These are phyloP conservation scores for Noctua comes DNA, from an alignment of 2,888 invertebrate genomes.

Conservation along the genomic window DNA sequence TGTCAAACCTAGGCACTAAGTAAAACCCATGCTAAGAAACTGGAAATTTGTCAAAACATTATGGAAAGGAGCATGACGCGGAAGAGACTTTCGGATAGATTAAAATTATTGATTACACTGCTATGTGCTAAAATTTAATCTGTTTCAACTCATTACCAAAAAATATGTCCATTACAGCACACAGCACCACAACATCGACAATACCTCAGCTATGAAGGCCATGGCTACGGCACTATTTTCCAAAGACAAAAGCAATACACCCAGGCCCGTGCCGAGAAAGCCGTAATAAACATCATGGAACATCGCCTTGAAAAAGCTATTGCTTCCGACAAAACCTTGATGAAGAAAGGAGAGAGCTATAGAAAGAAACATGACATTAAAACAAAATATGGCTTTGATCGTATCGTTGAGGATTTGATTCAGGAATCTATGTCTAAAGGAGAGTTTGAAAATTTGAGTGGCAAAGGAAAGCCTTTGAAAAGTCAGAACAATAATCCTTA, in stretches of 20 bases:
- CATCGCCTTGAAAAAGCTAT: constrained; percentile 92
- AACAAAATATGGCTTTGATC: constrained; percentile 95
- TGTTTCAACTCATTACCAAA: background rate
- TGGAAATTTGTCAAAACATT: too few species aligned
- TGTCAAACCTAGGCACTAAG: too few species aligned
- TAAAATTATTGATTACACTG: background rate
- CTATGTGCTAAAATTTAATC: background rate
- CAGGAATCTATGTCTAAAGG: constrained; percentile 97
- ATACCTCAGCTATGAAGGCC: constrained; percentile 94
- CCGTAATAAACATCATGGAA: constrained; percentile 91
- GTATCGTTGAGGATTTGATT: constrained; percentile 97
- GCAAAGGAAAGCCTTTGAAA: constrained; percentile 95
- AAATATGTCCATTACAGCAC: constrained; percentile 90
- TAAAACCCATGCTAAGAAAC: too few species aligned
- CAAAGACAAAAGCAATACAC: constrained; percentile 95
- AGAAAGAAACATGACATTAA: constrained; percentile 93
- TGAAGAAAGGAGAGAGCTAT: constrained; percentile 91
- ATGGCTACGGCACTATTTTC: constrained; percentile 94
- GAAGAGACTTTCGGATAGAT: too few species aligned
- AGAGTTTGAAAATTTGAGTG: constrained; percentile 96
- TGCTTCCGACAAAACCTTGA: constrained; percentile 91
- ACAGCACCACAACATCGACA: constrained; percentile 97
- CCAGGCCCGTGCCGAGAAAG: constrained; percentile 92
- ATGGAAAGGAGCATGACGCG: too few species aligned
- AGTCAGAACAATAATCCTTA: constrained; percentile 94